Conservation (phyloP, 1,140 invertebrate genomes). For the Notospermus geniculatus region DNA sequence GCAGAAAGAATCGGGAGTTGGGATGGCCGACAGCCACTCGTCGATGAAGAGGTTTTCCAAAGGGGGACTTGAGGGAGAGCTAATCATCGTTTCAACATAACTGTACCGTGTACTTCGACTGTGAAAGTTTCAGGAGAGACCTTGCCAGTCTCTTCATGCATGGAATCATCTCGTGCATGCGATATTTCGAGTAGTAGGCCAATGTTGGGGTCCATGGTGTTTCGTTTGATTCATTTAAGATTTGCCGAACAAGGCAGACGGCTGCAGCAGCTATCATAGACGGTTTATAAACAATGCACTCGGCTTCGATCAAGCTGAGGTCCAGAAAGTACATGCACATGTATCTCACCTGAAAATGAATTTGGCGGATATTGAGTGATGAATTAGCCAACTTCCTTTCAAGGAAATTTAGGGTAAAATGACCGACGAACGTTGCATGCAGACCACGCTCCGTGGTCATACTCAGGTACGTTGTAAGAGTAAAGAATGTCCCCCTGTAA, state of each 20-base stretch:
- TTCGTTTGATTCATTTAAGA: slow-evolving; percentile 1
- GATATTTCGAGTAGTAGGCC: slow-evolving; percentile 7
- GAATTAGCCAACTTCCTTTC: too few species aligned
- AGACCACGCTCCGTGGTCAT: too few species aligned
- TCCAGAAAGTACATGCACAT: slow-evolving; percentile 14
- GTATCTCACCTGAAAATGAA: slow-evolving; percentile 13
- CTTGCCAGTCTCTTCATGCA: slow-evolving; percentile 11
- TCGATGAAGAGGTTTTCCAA: too few species aligned
- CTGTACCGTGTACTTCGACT: background rate
- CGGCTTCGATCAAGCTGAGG: slow-evolving; percentile 10
- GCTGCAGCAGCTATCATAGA: slow-evolving; percentile 17
- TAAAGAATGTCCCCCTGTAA: too few species aligned
- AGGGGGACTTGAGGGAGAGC: too few species aligned
- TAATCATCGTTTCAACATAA: too few species aligned
- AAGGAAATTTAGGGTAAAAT: too few species aligned
- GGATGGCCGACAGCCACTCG: too few species aligned
- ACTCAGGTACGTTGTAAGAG: too few species aligned
- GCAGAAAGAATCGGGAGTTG: too few species aligned
- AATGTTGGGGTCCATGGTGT: background rate
- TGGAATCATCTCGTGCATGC: slow-evolving; percentile 2
- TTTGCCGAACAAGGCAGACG: slow-evolving; percentile 8
- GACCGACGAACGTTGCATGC: too few species aligned
- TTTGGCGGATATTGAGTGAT: too few species aligned
- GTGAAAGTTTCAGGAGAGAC: background rate
- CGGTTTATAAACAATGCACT: slow-evolving; percentile 6